Evolutionary conservation across 1,140 invertebrate genomes (phyloP), one percentile per base, ranked within the genome.

Genomic region (Temnothorax curvispinosus): DNA sequence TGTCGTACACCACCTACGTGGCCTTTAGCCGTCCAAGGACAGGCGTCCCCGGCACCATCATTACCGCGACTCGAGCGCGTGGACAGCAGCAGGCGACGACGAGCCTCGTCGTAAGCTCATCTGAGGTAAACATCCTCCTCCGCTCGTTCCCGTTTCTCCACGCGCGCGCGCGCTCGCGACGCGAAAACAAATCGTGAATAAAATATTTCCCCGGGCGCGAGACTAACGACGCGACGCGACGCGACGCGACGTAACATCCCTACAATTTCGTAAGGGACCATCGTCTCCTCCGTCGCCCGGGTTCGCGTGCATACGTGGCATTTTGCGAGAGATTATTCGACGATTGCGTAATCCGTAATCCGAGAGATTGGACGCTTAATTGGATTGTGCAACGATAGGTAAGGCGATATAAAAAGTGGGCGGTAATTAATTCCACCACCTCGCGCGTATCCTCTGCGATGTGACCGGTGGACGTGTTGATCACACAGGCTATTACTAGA

Each of bases 1-100:
- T 94, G 90, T 88, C 91, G 86, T 89, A 91, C 93, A 92, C 93
- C 93, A 92, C 93, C 93, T 92, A 94, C 92, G 89, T 87, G 90
- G 87, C 88, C 88, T 88, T 81, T 85, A 89, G 77, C 88, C 85
- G 88, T 56, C 88, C 94, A 94, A 94, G 94, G 94, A 93, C 94
- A 92, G 88, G 87, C 85, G 38, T 85, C 54, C n/a, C 80, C 80
- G 82, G 75, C 88, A 65, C 78, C 84, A 89, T 91, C 87, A 71
- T 90, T 82, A 86, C 75, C 65, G 84, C 47, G 52, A 44, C 65
- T 67, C 58, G 75, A 87, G 64, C 76, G 74, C 85, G 87, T 72
- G 84, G 74, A 60, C 74, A 18, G 52, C 86, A 76, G 62, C 38
- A 27, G 27, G n/a, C 47, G 75, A 27, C 81, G 89, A 87, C 85